Evolutionary conservation across 1,140 invertebrate genomes (phyloP), one percentile per base, ranked within the genome.

Genomic region (Arctopsyche grandis): DNA sequence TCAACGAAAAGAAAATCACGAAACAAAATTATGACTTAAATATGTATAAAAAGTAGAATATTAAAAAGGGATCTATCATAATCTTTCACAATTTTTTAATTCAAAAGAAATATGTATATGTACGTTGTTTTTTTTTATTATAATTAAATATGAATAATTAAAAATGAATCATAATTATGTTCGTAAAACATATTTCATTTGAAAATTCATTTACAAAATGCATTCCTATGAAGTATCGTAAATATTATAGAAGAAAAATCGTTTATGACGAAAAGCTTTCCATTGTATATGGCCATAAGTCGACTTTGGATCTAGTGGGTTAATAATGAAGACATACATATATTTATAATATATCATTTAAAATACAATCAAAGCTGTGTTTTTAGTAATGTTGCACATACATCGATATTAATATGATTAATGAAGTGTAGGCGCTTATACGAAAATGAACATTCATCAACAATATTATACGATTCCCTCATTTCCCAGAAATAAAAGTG

Each of bases 241-340:
- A 38, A 38, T 4, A 38, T 4, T 1, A 38, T 4, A 38, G 29
- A 38, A 38, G 7, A 38, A 38, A 38, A 38, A 38, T 38, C 29
- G 29, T 38, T 16, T 14, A 71, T 48, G 69, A 19, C 16, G 26
- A 46, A 69, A 71, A 66, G 63, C 63, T 66, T 26, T 66, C 63
- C 63, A 66, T 26, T 66, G 24, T 74, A 46, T 29, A 48, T 74
- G 71, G 71, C 71, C 71, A 74, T 74, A 74, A 74, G 71, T 46
- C 71, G 71, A 74, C 71, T 74, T 74, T 74, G 71, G 44, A 48
- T 52, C 12, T 19, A 26, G 16, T 52, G 7, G 29, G 9, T 70
- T 70, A 70, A 26, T 70, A n/a, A 70, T 29, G 21, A 66, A 12
- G 19, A 66, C 21, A n/a, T n/a, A n/a, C n/a, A n/a, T n/a, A n/a